Percentiles rank a stretch among this genome's conserved stretches.
phyloP scores from a whole-genome alignment of 2,113 vertebrate species.

The Thamnophis sirtalis region DNA sequence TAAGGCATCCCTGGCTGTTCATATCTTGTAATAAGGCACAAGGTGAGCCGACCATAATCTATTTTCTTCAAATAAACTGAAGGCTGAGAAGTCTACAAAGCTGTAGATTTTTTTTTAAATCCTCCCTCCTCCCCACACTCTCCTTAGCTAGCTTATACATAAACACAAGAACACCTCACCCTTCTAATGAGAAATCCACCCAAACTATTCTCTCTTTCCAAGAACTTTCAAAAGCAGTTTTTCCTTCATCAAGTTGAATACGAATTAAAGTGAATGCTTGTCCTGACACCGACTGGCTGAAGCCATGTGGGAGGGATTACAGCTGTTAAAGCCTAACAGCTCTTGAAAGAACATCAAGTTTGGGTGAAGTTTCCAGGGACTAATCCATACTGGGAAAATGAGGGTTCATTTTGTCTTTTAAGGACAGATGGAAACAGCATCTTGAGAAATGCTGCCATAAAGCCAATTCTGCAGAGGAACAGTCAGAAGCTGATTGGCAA shows the following conservation, averaged over 20 bases:
- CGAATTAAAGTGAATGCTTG: neutral
- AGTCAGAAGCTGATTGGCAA: neutral
- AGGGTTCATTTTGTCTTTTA: neutral
- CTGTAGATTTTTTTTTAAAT: neutral
- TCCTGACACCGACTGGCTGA: neutral
- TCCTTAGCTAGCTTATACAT: neutral
- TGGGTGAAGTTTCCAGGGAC: neutral
- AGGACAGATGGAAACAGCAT: neutral
- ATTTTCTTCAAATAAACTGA: neutral
- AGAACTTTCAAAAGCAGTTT: neutral
- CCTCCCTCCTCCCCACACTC: neutral
- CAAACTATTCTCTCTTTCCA: neutral
- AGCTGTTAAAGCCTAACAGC: neutral
- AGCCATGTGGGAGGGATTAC: neutral
- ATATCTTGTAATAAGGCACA: neutral
- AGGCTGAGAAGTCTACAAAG: neutral
- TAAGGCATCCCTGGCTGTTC: neutral
- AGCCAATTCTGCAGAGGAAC: neutral
- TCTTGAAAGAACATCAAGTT: neutral
- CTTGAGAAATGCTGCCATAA: neutral
- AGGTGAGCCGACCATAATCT: neutral
- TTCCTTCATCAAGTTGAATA: neutral
- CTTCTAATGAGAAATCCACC: neutral
- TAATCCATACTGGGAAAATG: neutral
- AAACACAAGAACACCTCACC: neutral